Percentiles rank a stretch among this genome's conserved stretches.
These are phyloP conservation scores for Trypoxylon attenuatum DNA, from an alignment of 2,888 invertebrate species.

Conservation along the genomic window DNA sequence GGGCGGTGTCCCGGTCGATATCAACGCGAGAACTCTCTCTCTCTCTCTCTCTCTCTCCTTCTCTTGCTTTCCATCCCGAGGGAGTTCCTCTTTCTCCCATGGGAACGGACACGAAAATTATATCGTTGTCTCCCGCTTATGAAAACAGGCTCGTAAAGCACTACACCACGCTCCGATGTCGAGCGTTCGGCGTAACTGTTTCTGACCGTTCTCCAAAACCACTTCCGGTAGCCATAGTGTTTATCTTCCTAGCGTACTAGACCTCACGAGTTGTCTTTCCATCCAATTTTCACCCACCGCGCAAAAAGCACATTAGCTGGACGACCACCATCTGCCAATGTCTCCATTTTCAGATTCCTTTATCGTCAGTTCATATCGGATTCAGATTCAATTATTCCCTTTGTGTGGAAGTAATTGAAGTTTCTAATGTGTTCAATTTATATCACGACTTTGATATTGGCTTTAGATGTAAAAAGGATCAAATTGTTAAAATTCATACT, in stretches of 20 bases:
- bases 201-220: not conserved
- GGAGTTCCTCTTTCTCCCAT: slow-evolving; percentile 37
- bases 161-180: slow-evolving; percentile 5
- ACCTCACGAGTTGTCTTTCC: not conserved
- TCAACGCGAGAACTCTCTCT: slow-evolving; percentile 43
- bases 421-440: too few species aligned
- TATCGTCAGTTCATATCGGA: too few species aligned
- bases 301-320: slow-evolving; percentile 10
- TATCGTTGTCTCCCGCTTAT: slow-evolving; percentile 56
- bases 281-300: slow-evolving; percentile 9
- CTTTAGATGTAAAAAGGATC: too few species aligned
- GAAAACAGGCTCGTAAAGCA: slow-evolving; percentile 54
- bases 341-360: too few species aligned
- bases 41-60: slow-evolving; percentile 22
- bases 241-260: not conserved
- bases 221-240: not conserved
- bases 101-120: slow-evolving; percentile 57
- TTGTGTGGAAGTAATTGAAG: too few species aligned
- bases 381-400: too few species aligned
- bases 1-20: slow-evolving; percentile 59
- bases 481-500: too few species aligned
- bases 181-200: slow-evolving; percentile 7
- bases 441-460: too few species aligned
- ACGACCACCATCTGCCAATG: too few species aligned
- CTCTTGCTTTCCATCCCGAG: not conserved